These are phyloP conservation scores for Phyllostomus discolor DNA, from an alignment of 2,113 vertebrate species.

Conservation along the genomic window DNA sequence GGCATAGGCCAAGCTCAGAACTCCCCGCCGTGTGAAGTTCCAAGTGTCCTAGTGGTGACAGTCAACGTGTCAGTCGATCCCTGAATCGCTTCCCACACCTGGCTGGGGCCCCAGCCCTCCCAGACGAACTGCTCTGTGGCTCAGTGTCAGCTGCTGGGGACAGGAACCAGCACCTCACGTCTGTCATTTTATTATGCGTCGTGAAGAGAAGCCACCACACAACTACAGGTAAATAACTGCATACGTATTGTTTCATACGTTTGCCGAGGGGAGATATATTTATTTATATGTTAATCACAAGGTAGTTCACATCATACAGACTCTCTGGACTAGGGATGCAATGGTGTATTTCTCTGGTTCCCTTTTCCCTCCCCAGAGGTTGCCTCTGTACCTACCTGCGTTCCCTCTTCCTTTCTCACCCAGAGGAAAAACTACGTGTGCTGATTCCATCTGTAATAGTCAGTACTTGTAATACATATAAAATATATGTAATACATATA, in stretches of 20 bases:
- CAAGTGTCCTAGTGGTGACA: rapidly evolving
- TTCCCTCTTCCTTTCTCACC: rapidly evolving
- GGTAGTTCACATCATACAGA: too few species aligned
- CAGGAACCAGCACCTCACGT: rapidly evolving
- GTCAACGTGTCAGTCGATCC: rapidly evolving
- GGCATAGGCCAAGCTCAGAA: background rate
- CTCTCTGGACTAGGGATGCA: background rate
- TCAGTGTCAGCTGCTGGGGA: background rate
- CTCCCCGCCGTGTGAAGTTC: background rate
- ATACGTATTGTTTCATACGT: background rate
- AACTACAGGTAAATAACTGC: background rate
- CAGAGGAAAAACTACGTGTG: background rate
- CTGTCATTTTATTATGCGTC: background rate
- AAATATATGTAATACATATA: background rate
- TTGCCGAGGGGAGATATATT: background rate
- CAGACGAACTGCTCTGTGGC: rapidly evolving
- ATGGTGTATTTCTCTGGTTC: background rate
- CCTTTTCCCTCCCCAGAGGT: background rate
- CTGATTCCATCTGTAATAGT: background rate
- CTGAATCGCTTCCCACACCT: rapidly evolving
- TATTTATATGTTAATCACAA: background rate
- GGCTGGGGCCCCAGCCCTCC: rapidly evolving
- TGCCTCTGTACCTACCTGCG: background rate
- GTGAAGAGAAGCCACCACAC: background rate
- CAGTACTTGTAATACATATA: background rate